Evolutionary conservation across 2,113 vertebrate species (phyloP).

Genomic region (Uropsilus gracilis): DNA sequence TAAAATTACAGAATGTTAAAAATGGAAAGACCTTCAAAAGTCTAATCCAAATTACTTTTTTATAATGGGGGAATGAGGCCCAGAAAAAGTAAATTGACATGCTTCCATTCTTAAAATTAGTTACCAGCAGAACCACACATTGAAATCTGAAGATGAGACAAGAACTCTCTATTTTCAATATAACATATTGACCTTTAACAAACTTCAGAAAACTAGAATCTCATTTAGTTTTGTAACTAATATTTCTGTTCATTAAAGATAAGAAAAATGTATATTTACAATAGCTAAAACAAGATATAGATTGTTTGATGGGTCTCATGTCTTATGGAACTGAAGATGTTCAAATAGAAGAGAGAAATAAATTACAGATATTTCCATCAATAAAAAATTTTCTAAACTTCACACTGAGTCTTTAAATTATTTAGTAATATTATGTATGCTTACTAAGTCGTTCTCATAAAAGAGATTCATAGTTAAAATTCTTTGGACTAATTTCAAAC

Average conservation of each 20-base stretch:
- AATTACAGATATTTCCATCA: background rate
- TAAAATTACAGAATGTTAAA: constrained; percentile 18
- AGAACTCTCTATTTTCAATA: constrained; percentile 10
- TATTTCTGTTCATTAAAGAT: constrained; percentile 33
- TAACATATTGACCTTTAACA: constrained; percentile 36
- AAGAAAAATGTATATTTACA: background rate
- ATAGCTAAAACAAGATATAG: constrained; percentile 11
- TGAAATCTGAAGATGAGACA: background rate
- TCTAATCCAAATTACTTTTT: constrained; percentile 35
- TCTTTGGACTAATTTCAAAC: constrained; percentile 7
- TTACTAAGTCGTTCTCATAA: constrained; percentile 36
- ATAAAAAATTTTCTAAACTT: background rate
- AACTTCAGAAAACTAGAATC: constrained; percentile 39
- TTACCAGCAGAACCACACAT: background rate
- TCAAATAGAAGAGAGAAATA: constrained; percentile 36
- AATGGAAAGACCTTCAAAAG: constrained; percentile 15
- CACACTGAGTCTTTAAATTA: constrained; percentile 16
- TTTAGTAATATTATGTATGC: background rate
- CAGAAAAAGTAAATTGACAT: constrained; percentile 23
- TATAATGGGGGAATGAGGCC: constrained; percentile 7
- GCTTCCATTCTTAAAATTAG: background rate
- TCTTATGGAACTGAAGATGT: constrained; percentile 2
- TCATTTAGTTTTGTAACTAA: background rate
- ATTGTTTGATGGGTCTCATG: background rate
- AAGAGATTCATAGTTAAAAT: constrained; percentile 42